These are phyloP conservation scores for Dipus sagitta DNA, from an alignment of 2,797 vertebrate genomes.

Conservation along the genomic window DNA sequence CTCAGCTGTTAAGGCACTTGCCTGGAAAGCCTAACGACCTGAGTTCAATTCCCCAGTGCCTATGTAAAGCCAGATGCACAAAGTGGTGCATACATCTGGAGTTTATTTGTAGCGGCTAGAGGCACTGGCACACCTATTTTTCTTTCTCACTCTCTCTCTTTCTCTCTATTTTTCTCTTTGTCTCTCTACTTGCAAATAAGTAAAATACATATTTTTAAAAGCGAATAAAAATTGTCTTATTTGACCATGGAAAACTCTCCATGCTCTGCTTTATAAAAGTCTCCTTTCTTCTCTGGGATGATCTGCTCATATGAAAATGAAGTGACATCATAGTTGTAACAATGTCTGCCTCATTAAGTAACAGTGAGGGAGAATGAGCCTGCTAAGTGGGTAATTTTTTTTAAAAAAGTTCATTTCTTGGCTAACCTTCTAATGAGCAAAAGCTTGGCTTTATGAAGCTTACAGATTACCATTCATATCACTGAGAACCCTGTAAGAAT, in stretches of 20 bases:
- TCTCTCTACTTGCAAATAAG: too few relatives aligned
- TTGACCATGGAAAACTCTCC: neutral
- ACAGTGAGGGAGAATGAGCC: neutral
- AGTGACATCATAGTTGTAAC: neutral
- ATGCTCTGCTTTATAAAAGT: neutral
- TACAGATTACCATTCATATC: neutral
- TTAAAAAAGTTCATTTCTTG: neutral
- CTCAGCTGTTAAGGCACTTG: too few relatives aligned
- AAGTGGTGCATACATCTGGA: too few relatives aligned
- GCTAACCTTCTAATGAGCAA: neutral
- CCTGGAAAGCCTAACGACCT: too few relatives aligned
- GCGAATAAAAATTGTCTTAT: neutral
- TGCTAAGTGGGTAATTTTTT: neutral
- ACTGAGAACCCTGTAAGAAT: neutral
- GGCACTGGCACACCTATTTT: too few relatives aligned
- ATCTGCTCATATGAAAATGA: neutral
- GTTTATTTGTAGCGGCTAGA: too few relatives aligned
- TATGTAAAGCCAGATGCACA: too few relatives aligned
- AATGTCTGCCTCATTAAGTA: neutral
- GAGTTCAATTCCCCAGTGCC: too few relatives aligned
- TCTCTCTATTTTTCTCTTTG: too few relatives aligned
- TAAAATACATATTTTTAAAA: neutral
- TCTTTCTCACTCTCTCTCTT: too few relatives aligned
- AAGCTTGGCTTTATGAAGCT: constrained; percentile 1
- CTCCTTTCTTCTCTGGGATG: neutral